Conservation (phyloP, 2,797 vertebrate genomes). For the Hybognathus amarus region DNA sequence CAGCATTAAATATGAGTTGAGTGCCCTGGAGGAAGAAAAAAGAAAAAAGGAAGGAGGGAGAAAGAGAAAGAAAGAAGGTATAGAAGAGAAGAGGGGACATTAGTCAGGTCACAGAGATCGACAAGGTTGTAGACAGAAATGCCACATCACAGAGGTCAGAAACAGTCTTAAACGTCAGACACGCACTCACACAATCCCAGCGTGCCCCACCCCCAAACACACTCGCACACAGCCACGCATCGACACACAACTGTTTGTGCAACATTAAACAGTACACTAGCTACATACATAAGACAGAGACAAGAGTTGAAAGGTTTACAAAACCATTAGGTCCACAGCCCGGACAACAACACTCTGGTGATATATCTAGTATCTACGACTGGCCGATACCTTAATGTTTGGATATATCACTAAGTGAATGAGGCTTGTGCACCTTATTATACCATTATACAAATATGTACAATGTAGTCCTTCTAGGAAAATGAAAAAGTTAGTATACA, state of each 20-base stretch:
- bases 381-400: slow-evolving; percentile 56
- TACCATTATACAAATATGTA: slow-evolving; percentile 23
- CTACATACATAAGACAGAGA: slow-evolving; percentile 56
- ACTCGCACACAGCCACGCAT: slow-evolving; percentile 35
- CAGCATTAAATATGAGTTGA: slow-evolving; percentile 98
- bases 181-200: slow-evolving; percentile 48
- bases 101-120: slow-evolving; percentile 54
- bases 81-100: slow-evolving; percentile 47
- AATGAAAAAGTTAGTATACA: slow-evolving; percentile 51
- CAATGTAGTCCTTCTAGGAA: slow-evolving; percentile 28
- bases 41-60: slow-evolving; percentile 30
- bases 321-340: slow-evolving; percentile 53
- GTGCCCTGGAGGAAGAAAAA: slow-evolving; percentile 82
- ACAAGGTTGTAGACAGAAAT: slow-evolving; percentile 53
- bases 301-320: slow-evolving; percentile 56
- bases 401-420: slow-evolving; percentile 62
- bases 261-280: slow-evolving; percentile 52
- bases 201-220: slow-evolving; percentile 31
- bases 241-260: slow-evolving; percentile 48
- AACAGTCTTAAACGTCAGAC: slow-evolving; percentile 45
- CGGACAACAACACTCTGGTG: slow-evolving; percentile 54
- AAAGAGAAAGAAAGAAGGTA: slow-evolving; percentile 48
- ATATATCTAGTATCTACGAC: slow-evolving; percentile 63
- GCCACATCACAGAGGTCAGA: slow-evolving; percentile 71
- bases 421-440: slow-evolving; percentile 41